Evolutionary conservation across 1,140 invertebrate species (phyloP).

Genomic region (Drosophila kanapiae): DNA sequence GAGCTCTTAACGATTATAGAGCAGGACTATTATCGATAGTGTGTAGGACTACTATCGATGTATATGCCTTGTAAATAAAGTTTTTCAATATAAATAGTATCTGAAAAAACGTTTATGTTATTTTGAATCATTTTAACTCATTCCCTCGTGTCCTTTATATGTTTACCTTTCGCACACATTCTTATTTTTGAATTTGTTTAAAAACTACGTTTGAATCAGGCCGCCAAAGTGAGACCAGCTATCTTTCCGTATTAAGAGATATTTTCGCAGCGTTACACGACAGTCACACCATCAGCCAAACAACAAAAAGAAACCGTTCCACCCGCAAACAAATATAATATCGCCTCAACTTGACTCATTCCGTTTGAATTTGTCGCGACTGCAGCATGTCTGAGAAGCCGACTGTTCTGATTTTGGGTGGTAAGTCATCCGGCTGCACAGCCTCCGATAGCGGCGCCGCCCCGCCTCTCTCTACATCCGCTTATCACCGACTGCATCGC

Average conservation of each 20-base stretch:
- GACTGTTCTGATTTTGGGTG: constrained; percentile 81
- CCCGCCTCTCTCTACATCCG: not conserved
- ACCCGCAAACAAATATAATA: constrained; percentile 26
- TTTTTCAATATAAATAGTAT: not conserved
- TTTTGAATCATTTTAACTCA: not conserved
- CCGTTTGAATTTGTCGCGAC: constrained; percentile 30
- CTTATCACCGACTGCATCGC: constrained; percentile 43
- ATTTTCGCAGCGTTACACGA: not conserved
- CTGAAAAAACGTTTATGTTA: not conserved
- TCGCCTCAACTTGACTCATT: constrained; percentile 49
- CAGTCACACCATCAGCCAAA: constrained; percentile 29
- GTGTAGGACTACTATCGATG: too few relatives aligned
- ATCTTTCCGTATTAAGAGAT: not conserved
- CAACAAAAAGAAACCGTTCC: constrained; percentile 35
- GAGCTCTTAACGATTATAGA: not conserved
- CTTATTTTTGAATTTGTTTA: not conserved
- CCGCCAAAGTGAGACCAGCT: constrained; percentile 1
- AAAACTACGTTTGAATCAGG: not conserved
- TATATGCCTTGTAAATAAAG: not conserved
- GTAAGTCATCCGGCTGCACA: constrained; percentile 55
- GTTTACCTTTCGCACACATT: not conserved
- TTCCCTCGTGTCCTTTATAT: not conserved
- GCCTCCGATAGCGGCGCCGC: constrained; percentile 9
- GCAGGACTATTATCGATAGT: not conserved
- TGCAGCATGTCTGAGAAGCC: constrained; percentile 83